phyloP scores from a whole-genome alignment of 1,140 invertebrate genomes.

The Hycleus cichorii region DNA sequence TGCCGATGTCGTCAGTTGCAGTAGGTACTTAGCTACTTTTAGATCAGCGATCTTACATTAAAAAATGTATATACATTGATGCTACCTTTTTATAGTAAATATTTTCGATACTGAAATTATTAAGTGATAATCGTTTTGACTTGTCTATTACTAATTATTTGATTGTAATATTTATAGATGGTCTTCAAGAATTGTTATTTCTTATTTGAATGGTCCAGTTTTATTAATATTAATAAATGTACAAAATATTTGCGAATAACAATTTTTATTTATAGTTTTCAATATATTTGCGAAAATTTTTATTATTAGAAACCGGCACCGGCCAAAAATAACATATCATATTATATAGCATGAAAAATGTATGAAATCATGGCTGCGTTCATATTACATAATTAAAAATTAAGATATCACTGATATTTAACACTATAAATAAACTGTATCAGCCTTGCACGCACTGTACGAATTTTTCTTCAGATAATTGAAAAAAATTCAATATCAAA shows the following conservation, averaged over 20 bases:
- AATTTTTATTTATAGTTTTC: slow-evolving; percentile 27
- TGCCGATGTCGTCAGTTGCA: slow-evolving; percentile 36
- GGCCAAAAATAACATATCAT: slow-evolving; percentile 33
- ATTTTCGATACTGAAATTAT: too few relatives aligned
- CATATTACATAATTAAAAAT: slow-evolving; percentile 27
- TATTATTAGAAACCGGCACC: slow-evolving; percentile 32
- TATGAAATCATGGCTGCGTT: slow-evolving; percentile 23
- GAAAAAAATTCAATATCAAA: too few relatives aligned
- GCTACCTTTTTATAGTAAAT: slow-evolving; percentile 3
- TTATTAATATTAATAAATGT: too few relatives aligned
- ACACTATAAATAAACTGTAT: neutral
- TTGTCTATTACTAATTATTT: too few relatives aligned
- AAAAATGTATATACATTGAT: slow-evolving; percentile 16
- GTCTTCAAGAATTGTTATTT: too few relatives aligned
- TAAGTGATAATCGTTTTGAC: too few relatives aligned
- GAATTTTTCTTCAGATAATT: too few relatives aligned
- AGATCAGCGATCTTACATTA: slow-evolving; percentile 29
- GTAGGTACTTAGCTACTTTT: slow-evolving; percentile 28
- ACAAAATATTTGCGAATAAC: too few relatives aligned
- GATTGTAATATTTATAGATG: too few relatives aligned
- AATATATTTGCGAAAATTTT: slow-evolving; percentile 31
- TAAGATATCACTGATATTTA: slow-evolving; percentile 1
- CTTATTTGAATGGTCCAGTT: too few relatives aligned
- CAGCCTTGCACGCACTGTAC: too few relatives aligned
- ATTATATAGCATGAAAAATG: slow-evolving; percentile 20